A percentile compares a stretch with the other conserved stretches of the same genome.
These are phyloP conservation scores for Ceratotherium simum DNA, from an alignment of 2,113 vertebrate genomes.

Conservation along the genomic window DNA sequence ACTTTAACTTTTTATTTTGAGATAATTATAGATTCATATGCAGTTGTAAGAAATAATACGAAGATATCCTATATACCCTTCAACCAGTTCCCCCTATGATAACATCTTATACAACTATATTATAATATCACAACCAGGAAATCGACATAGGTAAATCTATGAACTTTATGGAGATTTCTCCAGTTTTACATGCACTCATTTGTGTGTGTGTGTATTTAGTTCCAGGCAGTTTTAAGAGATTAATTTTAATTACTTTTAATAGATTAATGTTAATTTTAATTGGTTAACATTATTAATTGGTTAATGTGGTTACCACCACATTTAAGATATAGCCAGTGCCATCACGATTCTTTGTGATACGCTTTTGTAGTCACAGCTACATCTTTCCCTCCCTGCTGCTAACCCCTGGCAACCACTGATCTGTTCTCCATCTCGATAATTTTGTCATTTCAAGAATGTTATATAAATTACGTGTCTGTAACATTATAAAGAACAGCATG, in stretches of 20 bases:
- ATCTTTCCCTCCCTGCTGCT: background rate
- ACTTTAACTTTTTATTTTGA: slow-evolving; percentile 5
- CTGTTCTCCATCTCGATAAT: background rate
- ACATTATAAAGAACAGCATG: background rate
- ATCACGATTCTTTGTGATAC: background rate
- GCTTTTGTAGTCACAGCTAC: background rate
- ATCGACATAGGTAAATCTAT: background rate
- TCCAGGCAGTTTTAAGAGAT: background rate
- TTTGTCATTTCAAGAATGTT: slow-evolving; percentile 9
- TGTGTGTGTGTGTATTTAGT: background rate
- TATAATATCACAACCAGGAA: background rate
- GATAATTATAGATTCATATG: background rate
- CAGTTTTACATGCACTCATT: background rate
- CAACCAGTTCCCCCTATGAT: background rate
- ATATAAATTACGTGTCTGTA: background rate
- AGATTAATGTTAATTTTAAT: background rate
- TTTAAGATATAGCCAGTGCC: background rate
- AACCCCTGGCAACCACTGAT: background rate
- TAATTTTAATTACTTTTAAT: slow-evolving; percentile 25
- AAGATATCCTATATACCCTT: background rate
- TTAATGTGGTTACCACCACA: background rate
- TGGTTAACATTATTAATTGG: background rate
- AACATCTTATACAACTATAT: background rate
- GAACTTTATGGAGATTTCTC: background rate
- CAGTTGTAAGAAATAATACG: background rate